phyloP scores from a whole-genome alignment of 2,888 invertebrate genomes.

The Volucella inflata region DNA sequence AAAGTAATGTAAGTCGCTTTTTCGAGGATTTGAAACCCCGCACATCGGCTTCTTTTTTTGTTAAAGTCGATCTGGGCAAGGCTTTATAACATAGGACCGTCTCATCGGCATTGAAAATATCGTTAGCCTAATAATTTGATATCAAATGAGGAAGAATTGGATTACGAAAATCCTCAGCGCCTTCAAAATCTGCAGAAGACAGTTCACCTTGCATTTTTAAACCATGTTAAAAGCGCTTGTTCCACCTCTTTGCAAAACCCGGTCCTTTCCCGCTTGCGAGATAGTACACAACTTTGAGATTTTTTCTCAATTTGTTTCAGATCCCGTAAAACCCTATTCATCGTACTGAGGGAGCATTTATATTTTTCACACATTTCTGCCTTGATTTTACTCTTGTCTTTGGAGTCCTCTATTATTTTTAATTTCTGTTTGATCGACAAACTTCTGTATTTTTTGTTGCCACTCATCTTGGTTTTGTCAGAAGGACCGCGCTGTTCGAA shows the following conservation, averaged over 20 bases:
- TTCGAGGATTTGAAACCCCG: slow-evolving; percentile 37
- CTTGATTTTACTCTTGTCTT: not conserved
- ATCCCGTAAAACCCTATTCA: slow-evolving; percentile 39
- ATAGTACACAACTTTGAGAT: slow-evolving; percentile 24
- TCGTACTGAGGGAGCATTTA: slow-evolving; percentile 35
- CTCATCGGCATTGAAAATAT: slow-evolving; percentile 49
- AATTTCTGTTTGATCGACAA: not conserved
- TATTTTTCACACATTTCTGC: not conserved
- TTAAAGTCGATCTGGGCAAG: too few relatives aligned
- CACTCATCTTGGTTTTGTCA: too few relatives aligned
- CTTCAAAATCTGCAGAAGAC: slow-evolving; percentile 43
- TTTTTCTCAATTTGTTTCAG: slow-evolving; percentile 16
- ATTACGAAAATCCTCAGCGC: slow-evolving; percentile 38
- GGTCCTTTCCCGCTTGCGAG: slow-evolving; percentile 28
- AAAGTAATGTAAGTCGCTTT: slow-evolving; percentile 35
- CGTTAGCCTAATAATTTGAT: slow-evolving; percentile 40
- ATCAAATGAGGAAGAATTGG: slow-evolving; percentile 26
- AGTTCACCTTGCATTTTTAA: slow-evolving; percentile 44
- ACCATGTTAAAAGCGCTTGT: slow-evolving; percentile 30
- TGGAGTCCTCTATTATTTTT: not conserved
- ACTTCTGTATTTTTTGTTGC: not conserved
- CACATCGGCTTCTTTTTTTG: not conserved
- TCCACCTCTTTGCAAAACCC: slow-evolving; percentile 24
- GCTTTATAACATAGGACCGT: slow-evolving; percentile 50
- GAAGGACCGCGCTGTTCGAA: too few relatives aligned